Base-by-base conservation (phyloP, 2,888 invertebrate species). In the Hyles lineata region DNA sequence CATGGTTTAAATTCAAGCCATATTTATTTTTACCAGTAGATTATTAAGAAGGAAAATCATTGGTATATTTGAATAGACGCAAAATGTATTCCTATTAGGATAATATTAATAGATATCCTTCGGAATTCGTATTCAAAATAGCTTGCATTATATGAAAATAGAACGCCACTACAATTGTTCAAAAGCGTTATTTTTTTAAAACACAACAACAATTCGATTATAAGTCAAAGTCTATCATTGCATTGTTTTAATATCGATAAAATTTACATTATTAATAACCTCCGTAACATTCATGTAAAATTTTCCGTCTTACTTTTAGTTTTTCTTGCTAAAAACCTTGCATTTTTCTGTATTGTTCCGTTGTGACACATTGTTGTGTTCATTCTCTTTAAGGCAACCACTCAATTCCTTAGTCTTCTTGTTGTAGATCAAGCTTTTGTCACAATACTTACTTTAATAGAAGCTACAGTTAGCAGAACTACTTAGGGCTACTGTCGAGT, bases 61-160 rank as follows among this genome's bases (percentile, higher is more conserved):
- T 63, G 21, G 21, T 43, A 43, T 63, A 63, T 43, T 43, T 62
- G n/a, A n/a, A 61, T 29, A 63, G 63, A 43, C 43, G 35, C 35
- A 43, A 35, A 23, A 21, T 43, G 43, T 21, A 21, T 43, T 63
- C 21, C 35, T 60, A 60, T 5, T 23, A 23, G 5, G 2, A 23
- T n/a, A n/a, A 43, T 63, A 43, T n/a, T 35, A 21, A 21, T 32
- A 63, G 2, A 32, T 35, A 21, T 4, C 35, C n/a, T 7, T 29
- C 11, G 17, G 29, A 3, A 17, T 35, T n/a, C 35, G 7, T 62
- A 63, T 35, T 32, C 8, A 32, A 62, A 63, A n/a, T 35, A 35
- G 63, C 35, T 63, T 43, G 43, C 43, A n/a, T 63, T 35, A 35
- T 63, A 63, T 21, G 35, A 67, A 43, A 67, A 50, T 67, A 67